A percentile compares a stretch with the other conserved stretches of the same genome.
Evolutionary conservation across 2,113 vertebrate genomes (phyloP).

Genomic region (Scalopus aquaticus): DNA sequence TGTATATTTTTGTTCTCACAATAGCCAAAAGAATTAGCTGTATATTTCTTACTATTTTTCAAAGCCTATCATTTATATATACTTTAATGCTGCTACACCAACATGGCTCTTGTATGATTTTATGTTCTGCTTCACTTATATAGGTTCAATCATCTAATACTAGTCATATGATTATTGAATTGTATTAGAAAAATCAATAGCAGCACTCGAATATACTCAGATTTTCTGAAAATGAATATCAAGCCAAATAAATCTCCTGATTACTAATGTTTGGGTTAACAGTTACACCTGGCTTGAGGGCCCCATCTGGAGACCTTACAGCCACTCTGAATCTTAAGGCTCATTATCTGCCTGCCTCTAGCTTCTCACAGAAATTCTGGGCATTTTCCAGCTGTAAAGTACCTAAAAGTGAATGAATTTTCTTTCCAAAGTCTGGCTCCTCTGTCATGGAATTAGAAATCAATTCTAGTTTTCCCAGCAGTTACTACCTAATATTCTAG

Average conservation of each 20-base stretch:
- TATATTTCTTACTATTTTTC: slow-evolving; percentile 58
- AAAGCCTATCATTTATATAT: slow-evolving; percentile 42
- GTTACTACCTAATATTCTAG: background rate
- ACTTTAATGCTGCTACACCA: background rate
- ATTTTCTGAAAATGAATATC: background rate
- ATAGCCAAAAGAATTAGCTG: slow-evolving; percentile 4
- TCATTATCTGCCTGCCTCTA: background rate
- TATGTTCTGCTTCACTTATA: slow-evolving; percentile 62
- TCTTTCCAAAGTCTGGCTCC: background rate
- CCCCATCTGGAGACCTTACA: background rate
- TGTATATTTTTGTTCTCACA: slow-evolving; percentile 44
- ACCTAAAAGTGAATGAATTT: background rate
- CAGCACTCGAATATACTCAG: background rate
- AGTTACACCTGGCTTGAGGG: background rate
- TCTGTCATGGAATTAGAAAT: background rate
- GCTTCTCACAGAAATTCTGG: background rate
- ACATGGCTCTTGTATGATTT: slow-evolving; percentile 3
- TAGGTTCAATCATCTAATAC: slow-evolving; percentile 18
- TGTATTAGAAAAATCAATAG: background rate
- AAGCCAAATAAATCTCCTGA: background rate
- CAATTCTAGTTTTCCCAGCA: background rate
- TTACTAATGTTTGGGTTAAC: background rate
- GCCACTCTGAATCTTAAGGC: background rate
- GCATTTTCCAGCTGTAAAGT: background rate
- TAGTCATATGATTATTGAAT: background rate